phyloP scores from a whole-genome alignment of 1,140 invertebrate genomes.

The Penaeus japonicus region DNA sequence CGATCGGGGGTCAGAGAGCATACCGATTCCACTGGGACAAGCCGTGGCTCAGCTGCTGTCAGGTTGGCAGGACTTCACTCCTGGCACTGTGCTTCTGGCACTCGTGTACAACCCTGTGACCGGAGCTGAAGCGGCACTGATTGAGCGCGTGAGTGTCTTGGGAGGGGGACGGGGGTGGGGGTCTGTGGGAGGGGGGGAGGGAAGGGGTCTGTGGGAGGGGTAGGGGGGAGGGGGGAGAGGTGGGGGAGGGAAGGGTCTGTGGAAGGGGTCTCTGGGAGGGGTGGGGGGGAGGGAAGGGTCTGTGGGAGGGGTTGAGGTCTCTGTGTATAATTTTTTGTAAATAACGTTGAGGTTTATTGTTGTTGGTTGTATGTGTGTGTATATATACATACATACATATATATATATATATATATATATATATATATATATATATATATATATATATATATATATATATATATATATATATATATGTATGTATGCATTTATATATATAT shows the following conservation, averaged over 20 bases:
- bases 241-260: background rate
- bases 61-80: background rate
- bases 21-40: background rate
- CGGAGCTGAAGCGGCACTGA: background rate
- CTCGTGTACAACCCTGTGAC: background rate
- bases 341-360: too few relatives aligned
- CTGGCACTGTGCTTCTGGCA: slow-evolving; percentile 21
- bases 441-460: too few relatives aligned
- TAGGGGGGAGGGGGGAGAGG: too few relatives aligned
- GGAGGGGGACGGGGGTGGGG: background rate
- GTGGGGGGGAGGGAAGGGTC: background rate
- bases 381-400: too few relatives aligned
- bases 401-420: too few relatives aligned
- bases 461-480: too few relatives aligned
- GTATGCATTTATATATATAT: too few relatives aligned
- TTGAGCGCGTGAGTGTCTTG: background rate
- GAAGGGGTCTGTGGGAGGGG: background rate
- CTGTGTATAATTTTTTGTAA: too few relatives aligned
- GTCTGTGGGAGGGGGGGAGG: background rate
- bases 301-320: background rate
- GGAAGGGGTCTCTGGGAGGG: background rate
- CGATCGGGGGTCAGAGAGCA: background rate
- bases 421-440: too few relatives aligned
- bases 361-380: too few relatives aligned
- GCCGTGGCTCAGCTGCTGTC: background rate